Conservation (phyloP, 2,888 invertebrate species). For the Hemithea aestivaria region DNA sequence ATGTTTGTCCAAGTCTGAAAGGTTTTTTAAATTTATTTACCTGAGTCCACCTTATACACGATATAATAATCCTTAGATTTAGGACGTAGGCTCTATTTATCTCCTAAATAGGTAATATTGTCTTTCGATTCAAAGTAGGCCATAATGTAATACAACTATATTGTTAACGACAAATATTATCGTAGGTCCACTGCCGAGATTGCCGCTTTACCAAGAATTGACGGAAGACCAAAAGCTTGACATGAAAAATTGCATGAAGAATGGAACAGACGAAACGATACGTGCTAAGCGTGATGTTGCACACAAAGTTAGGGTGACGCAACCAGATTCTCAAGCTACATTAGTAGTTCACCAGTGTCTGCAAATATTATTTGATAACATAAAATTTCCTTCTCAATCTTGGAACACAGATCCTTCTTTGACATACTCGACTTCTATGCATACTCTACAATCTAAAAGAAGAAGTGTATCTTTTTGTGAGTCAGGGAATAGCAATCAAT, state of each 20-base stretch:
- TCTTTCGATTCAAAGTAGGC: too few species aligned
- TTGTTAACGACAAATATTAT: constrained; percentile 37
- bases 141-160: constrained; percentile 16
- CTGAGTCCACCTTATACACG: too few species aligned
- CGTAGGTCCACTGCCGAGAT: constrained; percentile 59
- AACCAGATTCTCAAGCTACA: constrained; percentile 11
- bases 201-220: constrained; percentile 51
- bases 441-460: constrained; percentile 31
- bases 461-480: constrained; percentile 38
- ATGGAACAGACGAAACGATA: too few species aligned
- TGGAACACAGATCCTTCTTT: constrained; percentile 6
- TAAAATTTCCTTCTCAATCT: constrained; percentile 20
- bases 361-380: constrained; percentile 22
- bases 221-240: constrained; percentile 41
- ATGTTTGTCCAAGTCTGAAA: constrained; percentile 20
- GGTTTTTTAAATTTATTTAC: constrained; percentile 7
- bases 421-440: constrained; percentile 28
- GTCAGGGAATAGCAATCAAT: constrained; percentile 30
- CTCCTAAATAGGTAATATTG: too few species aligned
- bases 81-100: not conserved
- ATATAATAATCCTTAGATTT: constrained; percentile 1
- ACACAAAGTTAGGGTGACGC: not conserved
- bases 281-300: not conserved
- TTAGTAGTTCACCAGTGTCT: constrained; percentile 26
- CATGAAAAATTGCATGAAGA: constrained; percentile 16